Evolutionary conservation across 2,888 invertebrate genomes (phyloP), one percentile per base, ranked within the genome.

Genomic region (Drosophila leonis): DNA sequence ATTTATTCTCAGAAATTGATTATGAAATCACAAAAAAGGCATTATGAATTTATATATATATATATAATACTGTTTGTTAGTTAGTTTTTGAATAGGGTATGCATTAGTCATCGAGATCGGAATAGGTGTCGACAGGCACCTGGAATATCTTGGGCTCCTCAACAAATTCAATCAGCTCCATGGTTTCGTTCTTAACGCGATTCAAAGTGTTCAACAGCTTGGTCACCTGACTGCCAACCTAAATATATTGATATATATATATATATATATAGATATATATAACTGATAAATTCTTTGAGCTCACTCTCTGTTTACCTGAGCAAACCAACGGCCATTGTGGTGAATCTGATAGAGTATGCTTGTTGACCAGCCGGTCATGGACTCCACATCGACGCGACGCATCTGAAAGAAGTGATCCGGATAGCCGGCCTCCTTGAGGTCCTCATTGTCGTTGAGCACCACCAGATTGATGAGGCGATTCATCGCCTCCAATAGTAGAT

Each of bases 361-460:
- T 0, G 29, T 18, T 6, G 49, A 41, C 75, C 76, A 75, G 13
- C 9, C 24, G 20, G 27, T 8, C 51, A 75, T 13, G 8, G 24
- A 31, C 1, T 78, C 59, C 0, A 60, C 6, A 4, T 57, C 57
- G 6, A 4, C 1, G 41, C 18, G 41, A 0, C 24, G 9, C 44
- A 72, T 63, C 3, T 73, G 31, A 18, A 62, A 78, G 35, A 72
- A 78, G 3, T 78, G 60, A 13, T 67, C 37, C 12, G 67, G 73
- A 44, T 78, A 72, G 41, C 64, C 75, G 1, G 12, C 29, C 15
- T 39, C 0, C 18, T 27, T 33, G 10, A 75, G 66, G 0, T 49
- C 57, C 0, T 46, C n/a, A 10, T 57, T 72, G 2, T 66, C 27
- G 9, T 13, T 10, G 9, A 18, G 10, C 4, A 75, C 3, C 15